Evolutionary conservation across 2,888 invertebrate species (phyloP).

Genomic region (Drosophila barbarae): DNA sequence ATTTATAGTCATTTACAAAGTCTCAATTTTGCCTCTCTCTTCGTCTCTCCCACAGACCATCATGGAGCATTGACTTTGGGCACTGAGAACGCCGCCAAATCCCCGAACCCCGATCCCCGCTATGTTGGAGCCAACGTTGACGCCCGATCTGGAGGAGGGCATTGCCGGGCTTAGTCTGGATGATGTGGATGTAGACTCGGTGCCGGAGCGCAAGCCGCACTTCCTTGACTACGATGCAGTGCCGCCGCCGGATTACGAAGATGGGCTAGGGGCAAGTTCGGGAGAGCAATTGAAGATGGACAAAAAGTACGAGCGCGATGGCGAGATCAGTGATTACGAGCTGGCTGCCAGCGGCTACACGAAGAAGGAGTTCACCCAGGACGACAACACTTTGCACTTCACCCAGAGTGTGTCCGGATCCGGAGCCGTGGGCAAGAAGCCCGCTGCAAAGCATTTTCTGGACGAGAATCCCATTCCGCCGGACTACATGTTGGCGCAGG

Average conservation of each 20-base stretch:
- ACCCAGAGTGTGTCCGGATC: constrained; percentile 43
- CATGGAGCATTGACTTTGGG: constrained; percentile 54
- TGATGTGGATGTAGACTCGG: constrained; percentile 74
- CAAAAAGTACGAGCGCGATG: constrained; percentile 79
- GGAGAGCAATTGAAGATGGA: constrained; percentile 79
- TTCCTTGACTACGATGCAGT: constrained; percentile 84
- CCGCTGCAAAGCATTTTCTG: constrained; percentile 77
- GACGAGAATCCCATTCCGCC: constrained; percentile 80
- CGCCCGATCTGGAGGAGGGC: constrained; percentile 50
- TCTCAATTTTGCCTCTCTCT: constrained; percentile 31
- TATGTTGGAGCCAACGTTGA: constrained; percentile 61
- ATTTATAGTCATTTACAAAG: constrained; percentile 32
- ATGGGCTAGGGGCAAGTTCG: constrained; percentile 55
- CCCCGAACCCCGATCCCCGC: constrained; percentile 16
- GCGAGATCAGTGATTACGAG: constrained; percentile 79
- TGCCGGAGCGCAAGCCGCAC: constrained; percentile 81
- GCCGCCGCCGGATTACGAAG: constrained; percentile 81
- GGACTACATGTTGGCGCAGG: constrained; percentile 78
- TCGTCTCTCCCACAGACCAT: constrained; percentile 42
- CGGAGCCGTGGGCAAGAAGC: constrained; percentile 51
- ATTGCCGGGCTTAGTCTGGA: constrained; percentile 57
- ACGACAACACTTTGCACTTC: constrained; percentile 75
- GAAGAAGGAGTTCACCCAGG: constrained; percentile 79
- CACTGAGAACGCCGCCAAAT: constrained; percentile 17
- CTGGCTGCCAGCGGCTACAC: constrained; percentile 79